Evolutionary conservation across 2,113 vertebrate species (phyloP).

Genomic region (Lasiurus borealis): DNA sequence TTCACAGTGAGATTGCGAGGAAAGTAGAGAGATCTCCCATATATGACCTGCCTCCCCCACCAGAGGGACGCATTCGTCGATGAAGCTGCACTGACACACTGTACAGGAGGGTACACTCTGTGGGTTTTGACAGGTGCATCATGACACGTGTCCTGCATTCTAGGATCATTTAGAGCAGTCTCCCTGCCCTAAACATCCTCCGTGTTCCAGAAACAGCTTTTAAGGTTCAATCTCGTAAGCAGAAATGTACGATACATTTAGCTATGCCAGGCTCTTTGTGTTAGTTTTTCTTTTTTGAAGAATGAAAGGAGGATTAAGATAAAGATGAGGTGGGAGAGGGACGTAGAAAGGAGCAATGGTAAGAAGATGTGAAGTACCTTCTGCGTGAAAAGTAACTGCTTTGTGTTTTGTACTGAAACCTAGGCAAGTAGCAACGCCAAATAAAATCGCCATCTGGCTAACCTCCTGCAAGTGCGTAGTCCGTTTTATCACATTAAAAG

Average conservation of each 20-base stretch:
- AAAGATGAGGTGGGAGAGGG: not conserved
- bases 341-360: not conserved
- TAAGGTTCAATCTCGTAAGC: not conserved
- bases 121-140: not conserved
- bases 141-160: not conserved
- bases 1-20: not conserved
- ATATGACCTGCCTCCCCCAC: not conserved
- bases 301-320: slow-evolving; percentile 32
- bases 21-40: not conserved
- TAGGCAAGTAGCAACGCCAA: slow-evolving; percentile 1
- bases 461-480: slow-evolving; percentile 12
- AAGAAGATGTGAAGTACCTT: not conserved
- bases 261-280: not conserved
- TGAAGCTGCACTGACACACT: not conserved
- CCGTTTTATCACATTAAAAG: slow-evolving; percentile 38
- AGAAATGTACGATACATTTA: slow-evolving; percentile 16
- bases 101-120: not conserved
- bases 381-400: not conserved
- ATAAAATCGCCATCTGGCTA: slow-evolving; percentile 32
- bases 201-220: not conserved
- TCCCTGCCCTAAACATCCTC: not conserved
- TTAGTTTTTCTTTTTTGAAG: not conserved
- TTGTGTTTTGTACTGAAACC: slow-evolving; percentile 12
- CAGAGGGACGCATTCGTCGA: not conserved
- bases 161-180: not conserved